phyloP scores from a whole-genome alignment of 2,113 vertebrate genomes.

The Ascaphus truei region DNA sequence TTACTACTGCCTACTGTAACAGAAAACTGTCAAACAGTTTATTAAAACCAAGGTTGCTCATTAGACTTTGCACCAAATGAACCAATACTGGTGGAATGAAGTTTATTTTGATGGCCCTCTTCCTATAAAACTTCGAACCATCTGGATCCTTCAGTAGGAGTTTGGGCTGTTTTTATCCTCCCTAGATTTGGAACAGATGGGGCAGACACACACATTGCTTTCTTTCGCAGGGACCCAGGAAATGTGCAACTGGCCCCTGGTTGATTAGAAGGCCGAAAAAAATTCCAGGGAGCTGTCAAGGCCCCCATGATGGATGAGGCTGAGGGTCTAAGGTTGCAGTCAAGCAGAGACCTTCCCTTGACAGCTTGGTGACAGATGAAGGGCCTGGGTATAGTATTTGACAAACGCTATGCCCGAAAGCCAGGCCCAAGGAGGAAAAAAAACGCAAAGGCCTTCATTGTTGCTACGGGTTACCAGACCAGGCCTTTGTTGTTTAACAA shows the following conservation, averaged over 20 bases:
- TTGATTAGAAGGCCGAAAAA: conserved; percentile 19
- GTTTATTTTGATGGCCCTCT: background rate
- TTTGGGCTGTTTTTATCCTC: background rate
- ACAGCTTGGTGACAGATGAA: conserved; percentile 42
- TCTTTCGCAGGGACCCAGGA: conserved; percentile 12
- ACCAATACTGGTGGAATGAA: conserved; percentile 1
- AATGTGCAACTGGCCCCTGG: background rate
- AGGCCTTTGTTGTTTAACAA: background rate
- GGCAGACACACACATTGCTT: background rate
- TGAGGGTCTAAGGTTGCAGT: conserved; percentile 9
- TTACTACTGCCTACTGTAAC: background rate
- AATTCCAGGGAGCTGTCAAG: conserved; percentile 29
- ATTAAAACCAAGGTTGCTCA: background rate
- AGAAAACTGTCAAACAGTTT: background rate
- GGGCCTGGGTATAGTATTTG: conserved; percentile 2
- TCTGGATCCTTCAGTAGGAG: conserved; percentile 17
- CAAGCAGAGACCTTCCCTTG: conserved; percentile 28
- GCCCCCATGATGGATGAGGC: conserved; percentile 42
- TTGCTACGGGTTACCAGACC: conserved; percentile 18
- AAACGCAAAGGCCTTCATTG: background rate
- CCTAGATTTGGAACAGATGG: conserved; percentile 34
- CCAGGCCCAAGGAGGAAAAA: background rate
- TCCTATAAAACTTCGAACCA: conserved; percentile 17
- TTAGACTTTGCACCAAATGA: background rate
- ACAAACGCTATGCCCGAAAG: conserved; percentile 10